These are phyloP conservation scores for Serinus canaria DNA, from an alignment of 2,113 vertebrate genomes.

Conservation along the genomic window DNA sequence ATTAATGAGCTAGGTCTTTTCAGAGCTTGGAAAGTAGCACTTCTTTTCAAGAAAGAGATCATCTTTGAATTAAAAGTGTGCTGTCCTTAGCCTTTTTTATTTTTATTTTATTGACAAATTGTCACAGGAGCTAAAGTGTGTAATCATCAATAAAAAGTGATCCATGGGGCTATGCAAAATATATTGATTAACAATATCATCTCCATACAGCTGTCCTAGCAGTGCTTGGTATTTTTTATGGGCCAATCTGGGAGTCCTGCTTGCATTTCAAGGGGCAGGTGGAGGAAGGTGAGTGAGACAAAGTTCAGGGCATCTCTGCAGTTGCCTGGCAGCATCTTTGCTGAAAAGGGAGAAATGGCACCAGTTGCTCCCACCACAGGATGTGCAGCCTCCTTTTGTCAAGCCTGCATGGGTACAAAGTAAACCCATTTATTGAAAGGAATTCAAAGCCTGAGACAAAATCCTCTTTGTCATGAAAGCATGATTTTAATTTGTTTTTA, in stretches of 20 bases:
- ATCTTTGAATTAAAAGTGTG: neutral
- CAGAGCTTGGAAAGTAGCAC: neutral
- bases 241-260: neutral
- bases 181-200: slow-evolving; percentile 39
- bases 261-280: neutral
- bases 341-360: neutral
- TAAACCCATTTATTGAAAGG: neutral
- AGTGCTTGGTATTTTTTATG: neutral
- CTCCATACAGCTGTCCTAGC: neutral
- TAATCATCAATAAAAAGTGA: slow-evolving; percentile 30
- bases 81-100: neutral
- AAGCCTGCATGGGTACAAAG: neutral
- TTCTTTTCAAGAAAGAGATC: neutral
- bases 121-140: neutral
- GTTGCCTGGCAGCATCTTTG: neutral
- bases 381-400: neutral
- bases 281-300: neutral
- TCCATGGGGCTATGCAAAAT: slow-evolving; percentile 40
- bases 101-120: slow-evolving; percentile 35
- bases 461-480: neutral
- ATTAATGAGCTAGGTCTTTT: neutral
- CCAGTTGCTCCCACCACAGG: neutral
- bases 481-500: neutral
- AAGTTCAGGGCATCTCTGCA: neutral
- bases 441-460: neutral